Percentiles rank a stretch among this genome's conserved stretches.
These are phyloP conservation scores for Otus sunia DNA, from an alignment of 2,113 vertebrate genomes.

Conservation along the genomic window DNA sequence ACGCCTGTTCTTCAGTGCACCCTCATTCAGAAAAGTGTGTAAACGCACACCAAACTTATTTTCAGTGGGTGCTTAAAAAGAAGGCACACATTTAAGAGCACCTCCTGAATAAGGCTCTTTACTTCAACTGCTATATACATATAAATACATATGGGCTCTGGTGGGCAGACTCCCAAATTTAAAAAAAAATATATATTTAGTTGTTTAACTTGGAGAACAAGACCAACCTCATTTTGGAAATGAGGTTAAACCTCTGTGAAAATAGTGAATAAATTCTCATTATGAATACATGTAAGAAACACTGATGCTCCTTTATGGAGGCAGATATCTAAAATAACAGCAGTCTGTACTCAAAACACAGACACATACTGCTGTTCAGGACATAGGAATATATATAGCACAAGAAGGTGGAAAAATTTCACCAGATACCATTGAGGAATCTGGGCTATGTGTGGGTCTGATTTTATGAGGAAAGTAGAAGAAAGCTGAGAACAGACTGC, in stretches of 20 bases:
- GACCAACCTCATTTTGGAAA: not conserved
- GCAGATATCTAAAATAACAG: constrained; percentile 1
- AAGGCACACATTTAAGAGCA: not conserved
- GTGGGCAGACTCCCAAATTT: not conserved
- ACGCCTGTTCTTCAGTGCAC: not conserved
- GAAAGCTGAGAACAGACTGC: constrained; percentile 2
- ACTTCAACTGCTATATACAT: not conserved
- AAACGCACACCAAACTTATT: not conserved
- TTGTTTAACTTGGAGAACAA: not conserved
- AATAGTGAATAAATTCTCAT: not conserved
- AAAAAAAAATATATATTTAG: not conserved
- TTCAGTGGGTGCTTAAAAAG: not conserved
- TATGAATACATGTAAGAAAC: not conserved
- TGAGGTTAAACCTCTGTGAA: constrained; percentile 4
- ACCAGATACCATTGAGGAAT: constrained; percentile 24
- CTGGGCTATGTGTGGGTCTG: constrained; percentile 1
- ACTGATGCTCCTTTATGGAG: not conserved
- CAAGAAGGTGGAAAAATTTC: constrained; percentile 1
- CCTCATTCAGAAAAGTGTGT: not conserved
- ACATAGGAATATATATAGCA: constrained; percentile 1
- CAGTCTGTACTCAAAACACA: not conserved
- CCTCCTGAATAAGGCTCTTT: not conserved
- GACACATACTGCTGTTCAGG: not conserved
- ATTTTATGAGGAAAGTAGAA: constrained; percentile 14
- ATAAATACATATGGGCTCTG: not conserved